Evolutionary conservation across 2,888 invertebrate genomes (phyloP).

Genomic region (Capitulum mitella): DNA sequence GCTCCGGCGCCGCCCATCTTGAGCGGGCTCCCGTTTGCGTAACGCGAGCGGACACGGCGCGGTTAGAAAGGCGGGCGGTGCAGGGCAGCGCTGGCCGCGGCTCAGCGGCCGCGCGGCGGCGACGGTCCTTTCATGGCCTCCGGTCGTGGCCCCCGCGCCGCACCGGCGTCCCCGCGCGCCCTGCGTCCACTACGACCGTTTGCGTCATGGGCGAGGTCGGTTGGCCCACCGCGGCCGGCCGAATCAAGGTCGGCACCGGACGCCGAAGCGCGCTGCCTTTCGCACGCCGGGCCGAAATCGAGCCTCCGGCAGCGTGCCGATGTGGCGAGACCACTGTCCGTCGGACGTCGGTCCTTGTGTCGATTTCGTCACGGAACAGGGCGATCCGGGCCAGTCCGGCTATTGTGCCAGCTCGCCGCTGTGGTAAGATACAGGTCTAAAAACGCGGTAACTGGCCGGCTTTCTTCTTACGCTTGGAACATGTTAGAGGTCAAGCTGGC

Average conservation of each 20-base stretch:
- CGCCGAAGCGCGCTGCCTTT: background rate
- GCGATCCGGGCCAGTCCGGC: too few species aligned
- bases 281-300: background rate
- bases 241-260: background rate
- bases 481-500: too few species aligned
- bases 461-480: too few species aligned
- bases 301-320: background rate
- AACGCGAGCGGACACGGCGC: too few species aligned
- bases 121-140: constrained; percentile 13
- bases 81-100: background rate
- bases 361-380: too few species aligned
- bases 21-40: too few species aligned
- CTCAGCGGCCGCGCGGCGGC: background rate
- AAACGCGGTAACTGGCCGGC: too few species aligned
- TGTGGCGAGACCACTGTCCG: background rate
- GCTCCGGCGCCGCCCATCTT: too few species aligned
- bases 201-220: background rate
- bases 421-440: too few species aligned
- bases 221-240: background rate
- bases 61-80: too few species aligned
- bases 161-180: too few species aligned
- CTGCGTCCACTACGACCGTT: background rate
- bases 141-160: background rate
- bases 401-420: too few species aligned
- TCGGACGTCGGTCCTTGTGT: background rate